Evolutionary conservation across 2,113 vertebrate genomes (phyloP).

Genomic region (Myotis davidii): DNA sequence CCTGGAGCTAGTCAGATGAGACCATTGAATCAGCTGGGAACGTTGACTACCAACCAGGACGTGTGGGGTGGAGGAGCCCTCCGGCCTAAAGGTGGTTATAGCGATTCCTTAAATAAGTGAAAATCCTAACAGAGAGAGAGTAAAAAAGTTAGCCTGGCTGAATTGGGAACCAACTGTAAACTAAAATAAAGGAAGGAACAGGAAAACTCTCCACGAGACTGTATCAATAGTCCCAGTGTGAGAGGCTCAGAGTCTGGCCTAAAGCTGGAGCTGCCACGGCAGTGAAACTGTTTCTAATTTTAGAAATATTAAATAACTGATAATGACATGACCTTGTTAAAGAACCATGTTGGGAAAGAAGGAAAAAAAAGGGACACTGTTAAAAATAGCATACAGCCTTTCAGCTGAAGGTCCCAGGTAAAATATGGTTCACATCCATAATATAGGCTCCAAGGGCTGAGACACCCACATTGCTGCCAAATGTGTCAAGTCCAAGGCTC

Average conservation of each 20-base stretch:
- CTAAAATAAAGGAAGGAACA: constrained; percentile 39
- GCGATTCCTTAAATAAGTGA: not conserved
- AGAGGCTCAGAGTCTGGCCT: constrained; percentile 13
- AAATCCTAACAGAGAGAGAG: not conserved
- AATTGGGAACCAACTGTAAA: not conserved
- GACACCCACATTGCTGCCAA: not conserved
- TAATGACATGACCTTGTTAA: constrained; percentile 65
- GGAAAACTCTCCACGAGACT: not conserved
- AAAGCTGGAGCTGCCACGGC: constrained; percentile 54
- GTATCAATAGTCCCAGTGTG: constrained; percentile 50
- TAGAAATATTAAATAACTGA: constrained; percentile 79
- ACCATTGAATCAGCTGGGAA: not conserved
- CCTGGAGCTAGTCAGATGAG: not conserved
- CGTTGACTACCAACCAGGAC: not conserved
- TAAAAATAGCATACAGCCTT: constrained; percentile 71
- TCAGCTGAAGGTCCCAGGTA: constrained; percentile 54
- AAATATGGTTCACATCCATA: constrained; percentile 50
- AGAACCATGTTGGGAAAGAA: constrained; percentile 13
- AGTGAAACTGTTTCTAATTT: constrained; percentile 76
- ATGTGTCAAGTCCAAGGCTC: constrained; percentile 28
- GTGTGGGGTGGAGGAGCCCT: not conserved
- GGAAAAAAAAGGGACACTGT: not conserved
- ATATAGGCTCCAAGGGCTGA: not conserved
- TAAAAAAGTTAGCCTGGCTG: constrained; percentile 34
- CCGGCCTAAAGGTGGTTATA: not conserved